Percentiles rank a stretch among this genome's conserved stretches.
phyloP scores from a whole-genome alignment of 2,888 invertebrate species.

The Stenolophus ochropezus region DNA sequence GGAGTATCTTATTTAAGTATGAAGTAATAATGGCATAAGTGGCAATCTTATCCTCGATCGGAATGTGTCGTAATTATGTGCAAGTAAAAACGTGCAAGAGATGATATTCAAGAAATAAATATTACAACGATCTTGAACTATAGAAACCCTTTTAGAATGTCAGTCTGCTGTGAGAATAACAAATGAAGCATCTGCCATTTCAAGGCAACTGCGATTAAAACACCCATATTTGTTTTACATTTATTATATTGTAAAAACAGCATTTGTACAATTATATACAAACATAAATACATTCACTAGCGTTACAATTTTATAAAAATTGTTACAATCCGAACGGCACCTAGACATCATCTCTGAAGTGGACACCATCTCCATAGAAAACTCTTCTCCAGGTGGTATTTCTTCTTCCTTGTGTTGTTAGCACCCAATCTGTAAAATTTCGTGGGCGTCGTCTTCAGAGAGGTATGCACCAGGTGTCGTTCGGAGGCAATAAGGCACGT shows the following conservation, averaged over 20 bases:
- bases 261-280: constrained; percentile 60
- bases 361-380: background rate
- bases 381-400: background rate
- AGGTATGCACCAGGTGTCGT: background rate
- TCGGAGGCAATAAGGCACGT: constrained; percentile 16
- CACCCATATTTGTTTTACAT: constrained; percentile 40
- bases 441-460: constrained; percentile 5
- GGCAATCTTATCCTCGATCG: background rate
- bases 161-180: constrained; percentile 48
- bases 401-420: background rate
- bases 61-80: constrained; percentile 7
- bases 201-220: background rate
- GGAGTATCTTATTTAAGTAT: background rate
- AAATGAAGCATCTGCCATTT: constrained; percentile 34
- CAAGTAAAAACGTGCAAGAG: constrained; percentile 38
- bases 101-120: constrained; percentile 49
- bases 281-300: constrained; percentile 59
- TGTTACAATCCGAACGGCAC: constrained; percentile 49
- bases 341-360: background rate
- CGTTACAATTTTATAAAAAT: constrained; percentile 61
- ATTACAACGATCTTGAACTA: constrained; percentile 54
- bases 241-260: constrained; percentile 58
- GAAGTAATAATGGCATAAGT: background rate
- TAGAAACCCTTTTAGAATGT: constrained; percentile 49
- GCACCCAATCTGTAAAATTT: background rate